These are phyloP conservation scores for Schrankia costaestrigalis DNA, from an alignment of 2,888 invertebrate species.

Conservation along the genomic window DNA sequence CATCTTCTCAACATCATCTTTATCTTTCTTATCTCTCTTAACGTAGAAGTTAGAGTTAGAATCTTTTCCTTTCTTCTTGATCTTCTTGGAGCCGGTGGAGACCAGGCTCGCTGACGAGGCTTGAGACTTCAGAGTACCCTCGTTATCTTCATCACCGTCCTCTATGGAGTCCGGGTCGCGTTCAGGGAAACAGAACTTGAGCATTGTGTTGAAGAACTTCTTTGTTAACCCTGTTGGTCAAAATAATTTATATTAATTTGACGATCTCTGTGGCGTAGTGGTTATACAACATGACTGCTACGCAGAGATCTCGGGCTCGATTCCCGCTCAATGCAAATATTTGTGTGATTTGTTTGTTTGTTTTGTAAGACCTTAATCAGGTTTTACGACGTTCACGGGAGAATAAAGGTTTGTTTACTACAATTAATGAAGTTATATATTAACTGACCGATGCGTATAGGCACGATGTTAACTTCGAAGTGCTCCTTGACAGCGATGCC, in stretches of 20 bases:
- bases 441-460: constrained; percentile 89
- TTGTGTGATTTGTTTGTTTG: no score
- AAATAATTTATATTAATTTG: not conserved
- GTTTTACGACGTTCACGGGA: no score
- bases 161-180: constrained; percentile 93
- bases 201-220: constrained; percentile 97
- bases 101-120: constrained; percentile 60
- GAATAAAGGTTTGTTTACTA: no score
- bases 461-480: constrained; percentile 98
- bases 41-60: constrained; percentile 95
- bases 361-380: no score
- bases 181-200: constrained; percentile 98
- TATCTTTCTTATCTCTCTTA: constrained; percentile 90
- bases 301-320: no score
- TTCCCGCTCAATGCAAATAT: no score
- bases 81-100: constrained; percentile 73
- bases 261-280: no score
- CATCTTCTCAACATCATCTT: constrained; percentile 98
- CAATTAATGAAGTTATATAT: no score
- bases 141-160: constrained; percentile 80
- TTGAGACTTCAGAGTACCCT: constrained; percentile 55
- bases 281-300: no score
- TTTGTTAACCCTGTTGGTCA: constrained; percentile 89
- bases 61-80: constrained; percentile 82
- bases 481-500: constrained; percentile 99